These are phyloP conservation scores for Beroe ovata DNA, from an alignment of 37 sponge, comb jelly and placozoan species.

Conservation along the genomic window DNA sequence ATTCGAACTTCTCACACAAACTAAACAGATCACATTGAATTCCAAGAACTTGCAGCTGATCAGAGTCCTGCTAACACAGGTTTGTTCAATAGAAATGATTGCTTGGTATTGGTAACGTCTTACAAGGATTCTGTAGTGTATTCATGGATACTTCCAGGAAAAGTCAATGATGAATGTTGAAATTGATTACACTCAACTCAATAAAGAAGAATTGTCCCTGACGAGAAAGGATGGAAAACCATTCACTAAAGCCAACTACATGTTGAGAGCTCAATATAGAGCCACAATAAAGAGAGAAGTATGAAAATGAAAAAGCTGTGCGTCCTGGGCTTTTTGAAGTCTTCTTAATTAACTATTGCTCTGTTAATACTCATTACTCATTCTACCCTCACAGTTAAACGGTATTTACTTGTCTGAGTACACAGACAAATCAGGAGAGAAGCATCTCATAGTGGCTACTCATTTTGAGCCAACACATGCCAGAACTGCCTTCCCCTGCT, in stretches of 20 bases:
- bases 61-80: conserved; percentile 24
- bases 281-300: conserved; percentile 24
- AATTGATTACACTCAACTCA: not conserved
- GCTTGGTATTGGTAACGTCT: no score
- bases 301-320: not conserved
- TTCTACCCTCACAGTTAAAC: not conserved
- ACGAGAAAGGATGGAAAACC: not conserved
- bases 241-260: not conserved
- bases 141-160: not conserved
- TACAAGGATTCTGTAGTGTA: not conserved
- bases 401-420: conserved; percentile 25
- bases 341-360: not conserved
- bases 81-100: no score
- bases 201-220: not conserved
- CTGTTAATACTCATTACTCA: not conserved
- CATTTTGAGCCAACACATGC: conserved; percentile 59
- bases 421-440: not conserved
- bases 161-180: not conserved
- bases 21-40: not conserved
- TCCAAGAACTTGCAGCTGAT: not conserved
- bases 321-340: not conserved
- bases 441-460: conserved; percentile 35
- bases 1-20: conserved; percentile 2
- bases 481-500: conserved; percentile 54
- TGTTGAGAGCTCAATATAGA: conserved; percentile 37